Evolutionary conservation across 1,140 invertebrate species (phyloP).

Genomic region (Neodiprion lecontei): DNA sequence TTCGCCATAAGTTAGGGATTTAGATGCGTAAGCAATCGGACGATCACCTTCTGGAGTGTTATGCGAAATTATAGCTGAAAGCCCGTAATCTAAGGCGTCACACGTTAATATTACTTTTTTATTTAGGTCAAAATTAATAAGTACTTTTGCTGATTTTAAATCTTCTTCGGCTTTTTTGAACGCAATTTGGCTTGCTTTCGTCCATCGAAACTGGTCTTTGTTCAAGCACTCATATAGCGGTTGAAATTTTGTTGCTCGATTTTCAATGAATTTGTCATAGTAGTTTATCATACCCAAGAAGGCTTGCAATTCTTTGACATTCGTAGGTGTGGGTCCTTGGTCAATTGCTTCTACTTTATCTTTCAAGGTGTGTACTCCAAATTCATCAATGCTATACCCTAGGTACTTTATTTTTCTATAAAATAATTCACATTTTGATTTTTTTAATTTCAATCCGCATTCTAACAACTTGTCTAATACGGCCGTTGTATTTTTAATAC

Average conservation of each 20-base stretch:
- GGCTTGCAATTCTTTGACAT: conserved; percentile 36
- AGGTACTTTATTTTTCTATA: conserved; percentile 39
- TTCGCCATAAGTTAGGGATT: conserved; percentile 52
- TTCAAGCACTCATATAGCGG: conserved; percentile 19
- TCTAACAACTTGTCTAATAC: conserved; percentile 5
- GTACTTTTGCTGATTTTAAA: conserved; percentile 32
- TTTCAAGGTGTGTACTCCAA: conserved; percentile 35
- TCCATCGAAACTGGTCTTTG: conserved; percentile 30
- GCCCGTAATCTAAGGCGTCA: conserved; percentile 34
- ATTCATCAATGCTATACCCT: conserved; percentile 34
- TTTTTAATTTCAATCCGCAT: conserved; percentile 16
- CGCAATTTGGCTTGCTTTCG: conserved; percentile 31
- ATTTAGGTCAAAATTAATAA: conserved; percentile 31
- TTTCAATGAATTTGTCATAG: conserved; percentile 29
- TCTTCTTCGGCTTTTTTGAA: conserved; percentile 35
- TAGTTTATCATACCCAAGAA: conserved; percentile 42
- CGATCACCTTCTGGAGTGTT: conserved; percentile 12
- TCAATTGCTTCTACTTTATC: conserved; percentile 37
- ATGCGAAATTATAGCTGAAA: conserved; percentile 48
- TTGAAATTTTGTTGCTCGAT: conserved; percentile 16
- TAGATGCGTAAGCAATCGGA: conserved; percentile 44
- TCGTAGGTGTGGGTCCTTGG: conserved; percentile 28
- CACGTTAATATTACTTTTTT: conserved; percentile 24
- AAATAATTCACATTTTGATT: conserved; percentile 35
- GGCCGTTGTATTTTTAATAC: conserved; percentile 25